These are phyloP conservation scores for Bos indicus DNA, from an alignment of 2,113 vertebrate species.

Conservation along the genomic window DNA sequence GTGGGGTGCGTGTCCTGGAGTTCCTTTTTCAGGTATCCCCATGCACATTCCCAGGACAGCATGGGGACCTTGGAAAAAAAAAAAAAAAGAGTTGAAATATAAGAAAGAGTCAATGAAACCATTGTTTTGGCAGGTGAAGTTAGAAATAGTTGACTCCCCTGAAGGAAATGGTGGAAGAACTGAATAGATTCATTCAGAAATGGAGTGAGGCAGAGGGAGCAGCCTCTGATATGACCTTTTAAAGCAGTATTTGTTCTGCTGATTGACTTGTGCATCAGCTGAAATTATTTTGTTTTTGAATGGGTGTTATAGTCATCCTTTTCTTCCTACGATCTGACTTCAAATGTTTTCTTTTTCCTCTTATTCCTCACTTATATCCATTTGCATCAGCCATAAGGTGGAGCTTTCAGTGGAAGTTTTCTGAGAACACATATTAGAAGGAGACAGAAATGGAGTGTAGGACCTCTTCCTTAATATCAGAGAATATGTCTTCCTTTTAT, in stretches of 20 bases:
- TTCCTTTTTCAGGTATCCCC: not conserved
- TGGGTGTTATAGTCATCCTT: not conserved
- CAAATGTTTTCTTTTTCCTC: not conserved
- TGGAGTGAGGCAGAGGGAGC: not conserved
- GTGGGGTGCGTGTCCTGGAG: not conserved
- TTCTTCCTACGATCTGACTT: not conserved
- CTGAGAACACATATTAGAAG: not conserved
- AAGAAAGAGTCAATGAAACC: not conserved
- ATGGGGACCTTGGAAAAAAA: not conserved
- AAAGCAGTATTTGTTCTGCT: not conserved
- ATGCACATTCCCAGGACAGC: not conserved
- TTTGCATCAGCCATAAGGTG: not conserved
- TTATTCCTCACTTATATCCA: not conserved
- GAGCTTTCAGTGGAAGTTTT: not conserved
- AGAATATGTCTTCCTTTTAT: not conserved
- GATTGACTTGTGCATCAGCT: not conserved
- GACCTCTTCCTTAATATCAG: not conserved
- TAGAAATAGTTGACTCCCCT: not conserved
- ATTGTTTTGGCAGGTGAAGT: conserved; percentile 21
- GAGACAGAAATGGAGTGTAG: not conserved
- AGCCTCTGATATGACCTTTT: not conserved
- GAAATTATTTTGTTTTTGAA: not conserved
- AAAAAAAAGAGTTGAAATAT: not conserved
- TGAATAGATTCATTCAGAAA: conserved; percentile 38
- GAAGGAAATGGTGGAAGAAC: not conserved